Percentiles rank a stretch among this genome's conserved stretches.
Conservation (phyloP, 2,797 vertebrate species). For the Staurois parvus region DNA sequence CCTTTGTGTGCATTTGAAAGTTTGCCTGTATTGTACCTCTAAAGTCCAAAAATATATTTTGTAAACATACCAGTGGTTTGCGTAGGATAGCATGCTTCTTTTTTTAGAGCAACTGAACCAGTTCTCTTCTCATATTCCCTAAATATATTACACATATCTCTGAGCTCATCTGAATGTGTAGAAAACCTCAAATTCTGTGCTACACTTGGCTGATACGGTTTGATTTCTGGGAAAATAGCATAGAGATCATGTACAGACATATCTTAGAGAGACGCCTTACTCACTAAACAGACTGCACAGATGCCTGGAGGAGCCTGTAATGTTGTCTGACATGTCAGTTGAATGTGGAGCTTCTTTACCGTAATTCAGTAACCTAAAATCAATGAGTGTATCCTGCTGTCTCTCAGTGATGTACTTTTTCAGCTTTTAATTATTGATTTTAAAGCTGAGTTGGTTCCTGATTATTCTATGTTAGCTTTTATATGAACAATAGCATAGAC, state of each 20-base stretch:
- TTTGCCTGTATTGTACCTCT: too few relatives aligned
- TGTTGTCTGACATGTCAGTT: neutral
- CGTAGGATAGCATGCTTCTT: neutral
- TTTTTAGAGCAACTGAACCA: neutral
- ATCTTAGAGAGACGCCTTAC: neutral
- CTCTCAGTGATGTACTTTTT: neutral
- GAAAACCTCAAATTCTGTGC: too few relatives aligned
- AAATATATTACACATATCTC: neutral
- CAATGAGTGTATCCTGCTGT: neutral
- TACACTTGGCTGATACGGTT: neutral
- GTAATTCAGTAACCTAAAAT: constrained; percentile 28
- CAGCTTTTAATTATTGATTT: constrained; percentile 20
- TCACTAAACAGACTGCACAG: neutral
- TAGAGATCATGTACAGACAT: neutral
- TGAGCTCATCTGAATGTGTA: neutral
- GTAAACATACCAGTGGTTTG: neutral
- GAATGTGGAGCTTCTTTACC: neutral
- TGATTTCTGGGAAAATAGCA: neutral
- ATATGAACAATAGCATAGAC: neutral
- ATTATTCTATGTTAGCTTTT: neutral
- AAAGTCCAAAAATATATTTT: too few relatives aligned
- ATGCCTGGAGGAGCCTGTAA: neutral
- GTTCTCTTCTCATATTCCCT: neutral
- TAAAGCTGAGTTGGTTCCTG: neutral
- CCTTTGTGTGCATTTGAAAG: too few relatives aligned